Base-by-base conservation (phyloP, 2,888 invertebrate species). In the Oconnorella tubifera region DNA sequence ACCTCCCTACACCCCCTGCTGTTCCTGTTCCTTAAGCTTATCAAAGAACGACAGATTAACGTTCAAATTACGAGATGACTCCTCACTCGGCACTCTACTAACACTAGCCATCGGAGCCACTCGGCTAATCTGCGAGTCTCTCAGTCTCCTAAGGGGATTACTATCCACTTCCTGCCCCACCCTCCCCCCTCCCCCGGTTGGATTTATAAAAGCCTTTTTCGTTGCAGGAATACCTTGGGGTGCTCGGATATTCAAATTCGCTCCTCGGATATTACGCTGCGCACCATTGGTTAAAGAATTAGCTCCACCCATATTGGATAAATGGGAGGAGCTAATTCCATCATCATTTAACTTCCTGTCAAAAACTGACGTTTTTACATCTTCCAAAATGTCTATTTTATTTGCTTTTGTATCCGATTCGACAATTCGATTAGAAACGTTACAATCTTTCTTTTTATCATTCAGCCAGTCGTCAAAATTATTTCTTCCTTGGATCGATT, bases 121-220 rank as follows among this genome's bases (percentile, higher is more conserved):
- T 10, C 48, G 25, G 50, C 29, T 19, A 25, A 33, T 53, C 28
- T 65, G 76, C 56, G 78, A 77, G 58, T 78, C 78, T 57, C 80
- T 84, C 62, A 89, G 81, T 85, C 89, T 87, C 71, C 88, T 83
- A 72, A 89, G 80, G 0, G 89, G 89, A 80, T 89, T 89, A 29
- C 82, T 80, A 64, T 84, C 83, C 29, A 80, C 80, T 33, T 80
- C 78, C n/a, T 78, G 80, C 2, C 48, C 23, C 3, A 40, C 3
- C 14, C 50, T 33, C n/a, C 33, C 63, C 10, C n/a, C 27, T 14
- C 19, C 53, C 2, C 48, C 33, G 3, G 50, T 33, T 40, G 65
- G 62, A n/a, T 60, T 48, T 28, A 60, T 50, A 32, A 60, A 60
- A 14, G 49, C 50, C 60, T 60, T 60, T 29, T 29, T 23, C 25